A percentile compares a stretch with the other conserved stretches of the same genome.
These are phyloP conservation scores for Heloderma charlesbogerti DNA, from an alignment of 2,113 vertebrate genomes.

Conservation along the genomic window DNA sequence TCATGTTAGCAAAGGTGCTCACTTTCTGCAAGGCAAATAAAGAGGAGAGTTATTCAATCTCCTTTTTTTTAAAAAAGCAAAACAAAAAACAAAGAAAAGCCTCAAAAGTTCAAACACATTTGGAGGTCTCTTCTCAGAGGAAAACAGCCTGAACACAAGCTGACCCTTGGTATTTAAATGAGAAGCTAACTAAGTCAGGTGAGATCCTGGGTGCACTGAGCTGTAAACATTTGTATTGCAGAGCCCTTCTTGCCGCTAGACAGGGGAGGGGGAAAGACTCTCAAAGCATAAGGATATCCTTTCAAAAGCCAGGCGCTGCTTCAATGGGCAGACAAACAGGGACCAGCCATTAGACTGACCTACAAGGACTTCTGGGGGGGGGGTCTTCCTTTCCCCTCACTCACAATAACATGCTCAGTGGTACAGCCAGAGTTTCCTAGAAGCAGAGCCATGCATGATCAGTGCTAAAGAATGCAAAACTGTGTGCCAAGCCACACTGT, in stretches of 20 bases:
- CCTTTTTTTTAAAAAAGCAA: background rate
- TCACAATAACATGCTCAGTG: background rate
- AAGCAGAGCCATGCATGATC: background rate
- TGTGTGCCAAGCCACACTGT: no score
- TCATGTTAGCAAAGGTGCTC: rapidly evolving
- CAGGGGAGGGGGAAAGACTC: background rate
- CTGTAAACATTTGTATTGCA: rapidly evolving
- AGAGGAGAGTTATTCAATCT: background rate
- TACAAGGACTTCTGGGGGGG: background rate
- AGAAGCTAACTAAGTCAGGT: background rate
- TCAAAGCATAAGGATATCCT: background rate
- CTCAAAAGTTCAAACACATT: rapidly evolving
- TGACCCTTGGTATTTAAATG: background rate
- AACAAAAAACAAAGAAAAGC: background rate
- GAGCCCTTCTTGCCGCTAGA: background rate
- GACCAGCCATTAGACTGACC: background rate
- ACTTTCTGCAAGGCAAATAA: background rate
- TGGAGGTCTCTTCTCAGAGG: background rate
- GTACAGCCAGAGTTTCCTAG: background rate
- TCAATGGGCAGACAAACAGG: background rate
- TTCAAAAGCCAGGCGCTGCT: background rate
- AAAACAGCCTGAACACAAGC: background rate
- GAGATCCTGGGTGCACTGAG: background rate
- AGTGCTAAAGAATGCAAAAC: background rate
- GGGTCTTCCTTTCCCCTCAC: background rate